These are phyloP conservation scores for Formica selysi DNA, from an alignment of 1,140 invertebrate species.

Conservation along the genomic window DNA sequence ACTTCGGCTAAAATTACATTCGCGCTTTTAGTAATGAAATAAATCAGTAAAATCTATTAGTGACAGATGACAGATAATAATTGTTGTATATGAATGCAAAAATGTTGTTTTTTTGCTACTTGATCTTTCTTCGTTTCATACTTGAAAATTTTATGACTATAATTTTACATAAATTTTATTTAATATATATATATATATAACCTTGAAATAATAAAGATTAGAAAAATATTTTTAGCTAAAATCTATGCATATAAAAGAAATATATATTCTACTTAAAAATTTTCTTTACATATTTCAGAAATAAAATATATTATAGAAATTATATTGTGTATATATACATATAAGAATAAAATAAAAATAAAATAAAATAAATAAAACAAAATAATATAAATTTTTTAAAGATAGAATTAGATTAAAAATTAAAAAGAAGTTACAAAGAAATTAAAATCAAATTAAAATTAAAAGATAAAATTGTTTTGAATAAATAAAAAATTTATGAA, in stretches of 20 bases:
- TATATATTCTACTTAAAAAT: background rate
- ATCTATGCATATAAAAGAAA: background rate
- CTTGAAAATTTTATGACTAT: background rate
- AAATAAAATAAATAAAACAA: background rate
- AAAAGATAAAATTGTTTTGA: background rate
- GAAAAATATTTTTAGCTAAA: background rate
- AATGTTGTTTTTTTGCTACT: background rate
- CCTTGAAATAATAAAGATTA: too few species aligned
- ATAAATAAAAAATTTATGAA: background rate
- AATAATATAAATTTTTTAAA: background rate
- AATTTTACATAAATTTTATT: background rate
- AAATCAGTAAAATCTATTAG: background rate
- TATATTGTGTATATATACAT: too few species aligned
- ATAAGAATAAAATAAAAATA: background rate
- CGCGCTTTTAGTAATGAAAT: background rate
- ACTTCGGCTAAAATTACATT: background rate
- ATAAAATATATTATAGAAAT: background rate
- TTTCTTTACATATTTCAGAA: background rate
- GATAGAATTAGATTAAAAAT: too few species aligned
- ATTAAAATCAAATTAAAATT: constrained; percentile 2
- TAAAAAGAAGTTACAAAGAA: background rate
- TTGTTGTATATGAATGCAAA: background rate
- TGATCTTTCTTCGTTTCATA: background rate
- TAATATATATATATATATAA: background rate
- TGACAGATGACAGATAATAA: constrained; percentile 1